phyloP scores from a whole-genome alignment of 2,888 invertebrate genomes.

The Heteromyza rotundicornis region DNA sequence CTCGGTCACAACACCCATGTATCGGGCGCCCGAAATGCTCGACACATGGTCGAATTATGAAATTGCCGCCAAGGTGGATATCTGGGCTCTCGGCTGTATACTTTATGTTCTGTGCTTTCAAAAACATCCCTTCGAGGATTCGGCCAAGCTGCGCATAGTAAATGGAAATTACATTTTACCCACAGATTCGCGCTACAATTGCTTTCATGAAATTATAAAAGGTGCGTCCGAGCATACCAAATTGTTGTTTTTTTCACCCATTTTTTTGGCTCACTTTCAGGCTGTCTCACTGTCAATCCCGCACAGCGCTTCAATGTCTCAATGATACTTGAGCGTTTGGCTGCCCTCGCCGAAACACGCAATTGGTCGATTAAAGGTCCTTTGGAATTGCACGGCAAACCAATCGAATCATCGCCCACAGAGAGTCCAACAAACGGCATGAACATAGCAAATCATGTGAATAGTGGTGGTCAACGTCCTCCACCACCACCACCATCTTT shows the following conservation, averaged over 20 bases:
- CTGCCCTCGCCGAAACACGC: constrained; percentile 86
- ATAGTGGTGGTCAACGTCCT: constrained; percentile 22
- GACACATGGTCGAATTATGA: constrained; percentile 96
- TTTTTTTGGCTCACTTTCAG: constrained; percentile 23
- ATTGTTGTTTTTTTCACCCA: background rate
- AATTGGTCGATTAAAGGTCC: constrained; percentile 83
- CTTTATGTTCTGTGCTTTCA: constrained; percentile 90
- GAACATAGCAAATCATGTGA: constrained; percentile 25
- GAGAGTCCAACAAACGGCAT: constrained; percentile 38
- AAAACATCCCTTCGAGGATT: constrained; percentile 97
- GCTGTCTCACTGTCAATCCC: constrained; percentile 84
- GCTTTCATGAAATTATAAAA: constrained; percentile 89
- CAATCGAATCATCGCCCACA: constrained; percentile 52
- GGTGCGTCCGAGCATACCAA: no score
- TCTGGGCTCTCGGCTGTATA: constrained; percentile 98
- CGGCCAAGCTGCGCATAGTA: constrained; percentile 91
- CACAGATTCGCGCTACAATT: constrained; percentile 78
- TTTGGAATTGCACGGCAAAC: constrained; percentile 63
- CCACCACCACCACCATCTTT: constrained; percentile 12
- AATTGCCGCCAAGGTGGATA: constrained; percentile 88
- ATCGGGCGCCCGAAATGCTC: constrained; percentile 97
- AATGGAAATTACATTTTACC: constrained; percentile 94
- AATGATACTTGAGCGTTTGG: constrained; percentile 82
- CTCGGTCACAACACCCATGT: constrained; percentile 84
- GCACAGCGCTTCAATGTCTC: constrained; percentile 79